Evolutionary conservation across 2,113 vertebrate species (phyloP).

Genomic region (Scortum barcoo): DNA sequence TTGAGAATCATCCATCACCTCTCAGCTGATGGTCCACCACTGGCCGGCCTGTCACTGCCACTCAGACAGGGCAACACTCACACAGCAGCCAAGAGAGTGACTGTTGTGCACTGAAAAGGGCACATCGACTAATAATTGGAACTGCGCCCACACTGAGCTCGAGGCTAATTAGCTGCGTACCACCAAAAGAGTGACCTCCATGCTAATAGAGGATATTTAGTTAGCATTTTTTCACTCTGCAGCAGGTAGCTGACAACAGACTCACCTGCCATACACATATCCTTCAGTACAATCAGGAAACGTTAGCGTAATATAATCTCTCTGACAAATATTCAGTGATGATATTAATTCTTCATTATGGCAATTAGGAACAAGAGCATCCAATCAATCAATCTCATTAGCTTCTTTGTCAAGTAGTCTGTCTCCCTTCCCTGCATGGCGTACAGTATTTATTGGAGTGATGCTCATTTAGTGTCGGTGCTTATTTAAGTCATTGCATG

Average conservation of each 20-base stretch:
- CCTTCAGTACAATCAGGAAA: slow-evolving; percentile 45
- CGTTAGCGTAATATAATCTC: slow-evolving; percentile 54
- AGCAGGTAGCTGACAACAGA: slow-evolving; percentile 48
- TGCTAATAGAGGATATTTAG: slow-evolving; percentile 57
- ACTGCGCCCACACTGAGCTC: slow-evolving; percentile 58
- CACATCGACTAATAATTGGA: slow-evolving; percentile 72
- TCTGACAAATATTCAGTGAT: slow-evolving; percentile 60
- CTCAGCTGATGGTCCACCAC: slow-evolving; percentile 55
- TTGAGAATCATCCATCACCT: slow-evolving; percentile 71
- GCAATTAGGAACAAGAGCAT: slow-evolving; percentile 62
- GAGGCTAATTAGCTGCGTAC: slow-evolving; percentile 69
- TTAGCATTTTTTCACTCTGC: slow-evolving; percentile 30
- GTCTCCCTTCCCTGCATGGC: slow-evolving; percentile 30
- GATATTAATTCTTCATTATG: slow-evolving; percentile 73
- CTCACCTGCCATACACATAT: slow-evolving; percentile 12
- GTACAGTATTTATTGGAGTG: slow-evolving; percentile 47
- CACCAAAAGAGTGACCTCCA: slow-evolving; percentile 71
- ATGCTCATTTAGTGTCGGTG: slow-evolving; percentile 50
- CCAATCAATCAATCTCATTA: slow-evolving; percentile 73
- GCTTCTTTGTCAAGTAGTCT: slow-evolving; percentile 51
- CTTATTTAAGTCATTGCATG: slow-evolving; percentile 48
- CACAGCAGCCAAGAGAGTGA: slow-evolving; percentile 52
- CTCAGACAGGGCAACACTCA: slow-evolving; percentile 55
- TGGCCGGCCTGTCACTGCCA: slow-evolving; percentile 61
- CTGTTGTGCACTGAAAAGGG: slow-evolving; percentile 70